Conservation (phyloP, 2,888 invertebrate genomes). For the Leucoptera coffeella region DNA sequence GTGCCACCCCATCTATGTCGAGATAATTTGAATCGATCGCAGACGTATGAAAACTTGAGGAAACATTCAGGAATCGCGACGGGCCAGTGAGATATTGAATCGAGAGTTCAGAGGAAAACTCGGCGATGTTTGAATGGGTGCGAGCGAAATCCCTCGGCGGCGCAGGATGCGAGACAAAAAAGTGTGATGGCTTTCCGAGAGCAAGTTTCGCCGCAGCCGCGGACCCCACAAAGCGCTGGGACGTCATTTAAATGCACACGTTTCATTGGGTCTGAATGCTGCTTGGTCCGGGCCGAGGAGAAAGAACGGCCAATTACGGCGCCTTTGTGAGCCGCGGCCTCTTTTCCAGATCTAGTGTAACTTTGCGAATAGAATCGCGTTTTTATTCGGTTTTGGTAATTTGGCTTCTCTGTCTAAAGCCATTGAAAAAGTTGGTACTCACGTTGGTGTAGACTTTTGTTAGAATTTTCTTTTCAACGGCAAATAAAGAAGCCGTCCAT, state of each 20-base stretch:
- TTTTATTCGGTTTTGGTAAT: conserved; percentile 22
- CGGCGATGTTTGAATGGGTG: no score
- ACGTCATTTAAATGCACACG: conserved; percentile 55
- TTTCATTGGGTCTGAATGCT: conserved; percentile 53
- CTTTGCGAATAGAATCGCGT: conserved; percentile 34
- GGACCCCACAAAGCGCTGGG: conserved; percentile 31
- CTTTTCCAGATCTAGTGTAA: conserved; percentile 45
- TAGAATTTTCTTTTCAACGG: conserved; percentile 3
- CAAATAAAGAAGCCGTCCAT: conserved; percentile 1
- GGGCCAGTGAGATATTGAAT: no score
- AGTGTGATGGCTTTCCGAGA: no score
- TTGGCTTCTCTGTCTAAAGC: conserved; percentile 5
- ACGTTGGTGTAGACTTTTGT: neutral
- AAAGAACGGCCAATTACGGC: conserved; percentile 52
- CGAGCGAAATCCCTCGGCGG: no score
- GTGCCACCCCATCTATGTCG: no score
- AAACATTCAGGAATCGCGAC: no score
- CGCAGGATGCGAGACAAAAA: no score
- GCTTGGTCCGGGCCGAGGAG: conserved; percentile 38
- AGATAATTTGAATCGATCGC: no score
- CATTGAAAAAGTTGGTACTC: conserved; percentile 2
- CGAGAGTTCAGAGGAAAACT: no score
- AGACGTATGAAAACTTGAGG: no score
- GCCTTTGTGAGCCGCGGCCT: conserved; percentile 43
- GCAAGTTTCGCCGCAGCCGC: neutral